phyloP scores from a whole-genome alignment of 2,888 invertebrate genomes.

The Erebia aethiops region DNA sequence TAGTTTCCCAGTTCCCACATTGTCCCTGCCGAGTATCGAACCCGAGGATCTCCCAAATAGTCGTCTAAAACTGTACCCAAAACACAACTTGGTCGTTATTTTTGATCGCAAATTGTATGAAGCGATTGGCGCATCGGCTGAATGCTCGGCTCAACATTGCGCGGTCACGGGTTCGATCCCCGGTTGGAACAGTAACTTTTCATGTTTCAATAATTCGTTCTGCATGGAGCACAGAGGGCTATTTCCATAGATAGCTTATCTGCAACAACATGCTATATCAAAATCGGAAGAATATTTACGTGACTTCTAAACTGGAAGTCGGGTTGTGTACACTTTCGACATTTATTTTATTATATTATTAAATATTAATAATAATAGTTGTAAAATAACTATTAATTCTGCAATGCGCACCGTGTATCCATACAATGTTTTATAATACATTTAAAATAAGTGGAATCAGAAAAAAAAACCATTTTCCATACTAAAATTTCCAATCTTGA shows the following conservation, averaged over 20 bases:
- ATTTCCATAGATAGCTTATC: slow-evolving; percentile 52
- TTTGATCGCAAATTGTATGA: not conserved
- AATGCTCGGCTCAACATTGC: not conserved
- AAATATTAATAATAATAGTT: too few relatives aligned
- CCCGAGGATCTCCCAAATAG: too few relatives aligned
- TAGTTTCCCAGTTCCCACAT: too few relatives aligned
- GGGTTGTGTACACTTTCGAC: slow-evolving; percentile 74
- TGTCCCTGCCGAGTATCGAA: too few relatives aligned
- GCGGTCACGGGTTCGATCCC: slow-evolving; percentile 22
- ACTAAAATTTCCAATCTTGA: too few relatives aligned
- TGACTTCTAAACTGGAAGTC: slow-evolving; percentile 44
- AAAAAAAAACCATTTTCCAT: too few relatives aligned
- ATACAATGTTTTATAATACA: too few relatives aligned
- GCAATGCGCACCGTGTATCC: too few relatives aligned
- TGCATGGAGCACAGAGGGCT: slow-evolving; percentile 66
- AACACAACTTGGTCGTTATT: not conserved
- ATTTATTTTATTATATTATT: slow-evolving; percentile 51
- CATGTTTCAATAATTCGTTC: not conserved
- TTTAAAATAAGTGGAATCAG: too few relatives aligned
- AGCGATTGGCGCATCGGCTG: slow-evolving; percentile 19
- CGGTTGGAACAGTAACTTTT: not conserved
- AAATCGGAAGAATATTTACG: slow-evolving; percentile 60
- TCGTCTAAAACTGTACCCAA: not conserved
- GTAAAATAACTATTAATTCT: not conserved
- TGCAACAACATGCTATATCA: slow-evolving; percentile 72